Evolutionary conservation across 2,113 vertebrate species (phyloP), one percentile per base, ranked within the genome.

Genomic region (Fregata magnificens): DNA sequence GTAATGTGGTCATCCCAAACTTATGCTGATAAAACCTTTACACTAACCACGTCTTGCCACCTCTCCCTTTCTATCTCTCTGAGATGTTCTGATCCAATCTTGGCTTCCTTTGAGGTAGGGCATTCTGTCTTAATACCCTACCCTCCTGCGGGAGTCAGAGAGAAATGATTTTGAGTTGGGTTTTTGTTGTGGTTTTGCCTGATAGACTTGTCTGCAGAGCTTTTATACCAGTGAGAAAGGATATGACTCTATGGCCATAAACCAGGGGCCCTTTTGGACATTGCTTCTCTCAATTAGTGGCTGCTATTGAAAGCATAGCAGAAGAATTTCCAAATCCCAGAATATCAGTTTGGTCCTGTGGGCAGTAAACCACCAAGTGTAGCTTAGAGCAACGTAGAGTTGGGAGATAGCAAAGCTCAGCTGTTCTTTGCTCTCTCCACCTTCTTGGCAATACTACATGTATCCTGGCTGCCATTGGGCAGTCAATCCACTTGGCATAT

Each of bases 21-120:
- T 52, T 91, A 94, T 81, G 82, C 94, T 97, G 96, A 85, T 93
- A 83, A 93, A 97, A 96, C 89, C 96, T 95, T 96, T 91, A 70
- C 71, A 47, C 86, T 85, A 34, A 34, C 84, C 3, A 9, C 55
- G 59, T 91, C 78, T 91, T 94, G 76, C 93, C 74, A 52, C 74
- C 82, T 59, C 82, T 97, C n/a, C 50, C 44, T 92, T 88, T 89
- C 89, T 88, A 2, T 80, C 71, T 94, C 77, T 66, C 73, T 21
- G 78, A 93, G 87, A 67, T 94, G 91, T 92, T 88, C 94, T 96
- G 91, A 95, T 94, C 95, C 94, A 95, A 81, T 95, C 87, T 95
- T 90, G 74, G 88, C 95, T 88, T 95, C 71, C 91, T 96, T 90
- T 96, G 96, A 95, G 93, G 86, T 74, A 87, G 66, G 71, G 50